phyloP scores from a whole-genome alignment of 2,797 vertebrate genomes.

The Pelobates cultripes region DNA sequence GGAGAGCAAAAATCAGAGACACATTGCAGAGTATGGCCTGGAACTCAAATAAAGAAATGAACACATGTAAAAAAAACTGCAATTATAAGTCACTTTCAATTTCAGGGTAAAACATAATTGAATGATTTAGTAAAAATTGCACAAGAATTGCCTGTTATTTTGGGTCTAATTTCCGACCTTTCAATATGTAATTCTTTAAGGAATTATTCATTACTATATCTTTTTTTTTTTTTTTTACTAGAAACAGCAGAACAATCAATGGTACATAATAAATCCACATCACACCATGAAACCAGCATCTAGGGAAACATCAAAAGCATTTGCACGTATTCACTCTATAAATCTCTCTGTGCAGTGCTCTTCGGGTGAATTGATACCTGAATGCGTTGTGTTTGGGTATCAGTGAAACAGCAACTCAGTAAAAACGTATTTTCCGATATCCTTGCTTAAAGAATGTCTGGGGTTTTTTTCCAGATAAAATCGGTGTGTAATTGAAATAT shows the following conservation, averaged over 20 bases:
- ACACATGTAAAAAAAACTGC: constrained; percentile 10
- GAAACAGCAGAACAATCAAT: constrained; percentile 25
- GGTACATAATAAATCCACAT: constrained; percentile 36
- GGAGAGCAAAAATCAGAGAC: not conserved
- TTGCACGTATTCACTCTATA: constrained; percentile 26
- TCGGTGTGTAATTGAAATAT: no score
- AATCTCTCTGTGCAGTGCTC: constrained; percentile 7
- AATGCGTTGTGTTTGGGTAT: no score
- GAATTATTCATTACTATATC: constrained; percentile 43
- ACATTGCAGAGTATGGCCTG: not conserved
- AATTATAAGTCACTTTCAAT: constrained; percentile 25
- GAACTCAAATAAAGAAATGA: not conserved
- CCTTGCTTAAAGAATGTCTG: no score
- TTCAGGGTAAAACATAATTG: constrained; percentile 13
- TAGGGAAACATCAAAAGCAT: constrained; percentile 36
- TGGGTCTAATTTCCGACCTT: constrained; percentile 41
- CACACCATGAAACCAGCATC: constrained; percentile 20
- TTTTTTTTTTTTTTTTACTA: constrained; percentile 15
- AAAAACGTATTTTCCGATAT: no score
- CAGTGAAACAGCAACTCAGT: no score
- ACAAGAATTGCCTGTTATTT: constrained; percentile 23
- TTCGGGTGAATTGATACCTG: not conserved
- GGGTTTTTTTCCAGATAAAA: no score
- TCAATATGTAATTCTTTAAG: constrained; percentile 30
- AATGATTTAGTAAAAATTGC: constrained; percentile 30